phyloP scores from a whole-genome alignment of 1,140 invertebrate species.

The Nomia melanderi region DNA sequence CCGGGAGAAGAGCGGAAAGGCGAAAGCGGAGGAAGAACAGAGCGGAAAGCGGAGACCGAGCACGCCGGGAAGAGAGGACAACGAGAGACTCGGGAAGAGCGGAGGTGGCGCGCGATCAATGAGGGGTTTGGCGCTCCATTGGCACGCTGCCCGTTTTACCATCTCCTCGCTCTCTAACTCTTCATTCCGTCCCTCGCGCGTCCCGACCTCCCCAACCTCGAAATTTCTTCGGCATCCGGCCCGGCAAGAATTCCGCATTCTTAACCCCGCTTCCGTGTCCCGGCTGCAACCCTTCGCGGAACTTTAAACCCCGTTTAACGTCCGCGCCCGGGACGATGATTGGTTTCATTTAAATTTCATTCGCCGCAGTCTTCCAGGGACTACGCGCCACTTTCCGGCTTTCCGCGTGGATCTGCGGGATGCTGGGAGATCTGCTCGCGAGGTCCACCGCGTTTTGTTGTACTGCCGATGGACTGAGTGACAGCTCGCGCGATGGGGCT shows the following conservation, averaged over 20 bases:
- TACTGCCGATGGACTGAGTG: no score
- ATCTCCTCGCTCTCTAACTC: constrained; percentile 18
- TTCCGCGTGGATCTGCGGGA: no score
- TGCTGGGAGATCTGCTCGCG: no score
- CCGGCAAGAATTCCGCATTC: constrained; percentile 52
- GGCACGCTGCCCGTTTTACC: constrained; percentile 57
- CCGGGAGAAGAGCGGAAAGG: constrained; percentile 4
- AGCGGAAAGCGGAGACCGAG: background rate
- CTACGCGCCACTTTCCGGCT: constrained; percentile 3
- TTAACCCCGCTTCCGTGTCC: constrained; percentile 37
- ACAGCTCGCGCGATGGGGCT: no score
- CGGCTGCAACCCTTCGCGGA: constrained; percentile 13
- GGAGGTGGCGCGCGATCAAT: constrained; percentile 55
- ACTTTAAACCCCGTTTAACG: constrained; percentile 40
- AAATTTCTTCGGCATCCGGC: constrained; percentile 55
- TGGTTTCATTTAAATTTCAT: constrained; percentile 53
- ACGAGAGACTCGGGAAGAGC: constrained; percentile 1
- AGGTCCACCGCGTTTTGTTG: no score
- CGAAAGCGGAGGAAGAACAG: background rate
- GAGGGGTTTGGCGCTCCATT: constrained; percentile 57
- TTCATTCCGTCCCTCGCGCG: background rate
- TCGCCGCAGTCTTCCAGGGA: constrained; percentile 17
- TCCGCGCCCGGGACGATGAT: constrained; percentile 26
- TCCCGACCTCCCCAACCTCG: constrained; percentile 36
- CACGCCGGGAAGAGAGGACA: background rate